Conservation (phyloP, 2,113 vertebrate species). For the Entomyzon cyanotis region DNA sequence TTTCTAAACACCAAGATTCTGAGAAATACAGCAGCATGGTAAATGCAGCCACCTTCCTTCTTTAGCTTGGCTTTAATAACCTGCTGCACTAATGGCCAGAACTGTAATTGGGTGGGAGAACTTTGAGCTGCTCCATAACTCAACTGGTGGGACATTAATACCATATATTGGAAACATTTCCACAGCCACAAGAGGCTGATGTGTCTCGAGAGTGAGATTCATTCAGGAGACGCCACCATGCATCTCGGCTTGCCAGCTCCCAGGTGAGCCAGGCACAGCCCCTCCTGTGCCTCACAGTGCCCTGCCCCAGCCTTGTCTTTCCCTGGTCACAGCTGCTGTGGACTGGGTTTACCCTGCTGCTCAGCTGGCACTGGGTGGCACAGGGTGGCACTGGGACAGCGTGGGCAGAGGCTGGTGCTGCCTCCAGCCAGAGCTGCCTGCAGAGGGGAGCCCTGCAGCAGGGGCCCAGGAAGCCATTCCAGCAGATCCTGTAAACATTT, state of each 20-base stretch:
- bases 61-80: neutral
- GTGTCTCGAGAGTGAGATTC: neutral
- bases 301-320: rapidly evolving
- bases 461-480: rapidly evolving
- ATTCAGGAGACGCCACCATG: rapidly evolving
- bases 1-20: neutral
- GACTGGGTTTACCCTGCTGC: rapidly evolving
- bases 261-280: neutral
- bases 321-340: rapidly evolving
- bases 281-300: rapidly evolving
- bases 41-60: neutral
- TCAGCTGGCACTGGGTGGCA: rapidly evolving
- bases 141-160: neutral
- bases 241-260: neutral
- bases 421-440: neutral
- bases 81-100: neutral
- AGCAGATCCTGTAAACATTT: neutral
- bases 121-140: neutral
- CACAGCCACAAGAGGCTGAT: neutral
- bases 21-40: neutral
- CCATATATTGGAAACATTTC: neutral
- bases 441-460: rapidly evolving
- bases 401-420: neutral
- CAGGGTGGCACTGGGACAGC: rapidly evolving
- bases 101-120: neutral